phyloP scores from a whole-genome alignment of 2,888 invertebrate species.

The Phengaris alcon region DNA sequence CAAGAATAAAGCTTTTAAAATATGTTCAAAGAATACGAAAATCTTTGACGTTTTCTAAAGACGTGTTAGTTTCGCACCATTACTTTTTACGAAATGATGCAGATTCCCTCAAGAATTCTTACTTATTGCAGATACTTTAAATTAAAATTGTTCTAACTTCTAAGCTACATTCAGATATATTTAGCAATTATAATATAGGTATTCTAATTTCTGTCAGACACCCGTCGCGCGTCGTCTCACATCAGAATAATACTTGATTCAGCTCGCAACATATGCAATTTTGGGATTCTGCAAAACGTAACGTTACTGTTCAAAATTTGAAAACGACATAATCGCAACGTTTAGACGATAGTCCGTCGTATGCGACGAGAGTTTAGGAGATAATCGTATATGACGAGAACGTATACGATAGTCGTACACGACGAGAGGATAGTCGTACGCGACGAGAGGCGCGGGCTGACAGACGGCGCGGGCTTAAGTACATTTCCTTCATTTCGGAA shows the following conservation, averaged over 20 bases:
- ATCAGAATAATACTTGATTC: constrained; percentile 18
- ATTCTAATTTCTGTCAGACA: neutral
- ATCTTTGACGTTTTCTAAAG: no score
- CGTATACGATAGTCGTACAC: neutral
- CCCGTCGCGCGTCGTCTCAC: neutral
- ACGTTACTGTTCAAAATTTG: neutral
- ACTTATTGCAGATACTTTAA: no score
- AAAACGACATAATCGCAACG: constrained; percentile 14
- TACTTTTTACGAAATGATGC: no score
- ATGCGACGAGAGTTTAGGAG: constrained; percentile 39
- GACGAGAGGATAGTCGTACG: constrained; percentile 1
- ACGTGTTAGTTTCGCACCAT: no score
- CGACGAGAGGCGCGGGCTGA: constrained; percentile 35
- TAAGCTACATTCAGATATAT: neutral
- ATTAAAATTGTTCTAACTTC: no score
- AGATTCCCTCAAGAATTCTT: no score
- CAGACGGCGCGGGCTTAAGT: constrained; percentile 52
- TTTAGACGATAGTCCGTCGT: constrained; percentile 35
- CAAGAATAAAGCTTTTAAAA: neutral
- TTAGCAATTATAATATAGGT: neutral
- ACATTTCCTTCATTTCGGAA: constrained; percentile 76
- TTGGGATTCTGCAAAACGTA: constrained; percentile 9
- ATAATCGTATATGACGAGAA: constrained; percentile 31
- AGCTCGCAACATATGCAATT: constrained; percentile 17
- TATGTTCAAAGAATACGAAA: neutral